phyloP scores from a whole-genome alignment of 2,797 vertebrate species.

The Gallinago stenura region DNA sequence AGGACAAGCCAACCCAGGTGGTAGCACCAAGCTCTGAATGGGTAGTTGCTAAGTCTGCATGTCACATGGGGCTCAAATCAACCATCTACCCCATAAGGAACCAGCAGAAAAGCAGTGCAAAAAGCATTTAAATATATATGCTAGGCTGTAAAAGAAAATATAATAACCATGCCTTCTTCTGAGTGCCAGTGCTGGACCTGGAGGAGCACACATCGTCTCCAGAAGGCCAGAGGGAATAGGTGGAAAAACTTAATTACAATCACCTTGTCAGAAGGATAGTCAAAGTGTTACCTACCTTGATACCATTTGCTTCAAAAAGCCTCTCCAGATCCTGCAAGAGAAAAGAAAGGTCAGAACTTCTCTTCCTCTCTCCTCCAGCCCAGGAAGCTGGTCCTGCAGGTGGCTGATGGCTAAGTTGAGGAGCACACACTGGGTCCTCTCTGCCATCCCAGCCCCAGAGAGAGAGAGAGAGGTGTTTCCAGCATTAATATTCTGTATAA shows the following conservation, averaged over 20 bases:
- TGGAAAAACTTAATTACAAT: neutral
- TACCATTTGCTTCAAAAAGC: constrained; percentile 89
- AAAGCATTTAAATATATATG: neutral
- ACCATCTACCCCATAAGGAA: neutral
- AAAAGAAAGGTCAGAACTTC: neutral
- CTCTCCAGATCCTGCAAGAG: constrained; percentile 85
- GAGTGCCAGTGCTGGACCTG: neutral
- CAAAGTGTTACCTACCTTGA: constrained; percentile 79
- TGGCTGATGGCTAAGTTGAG: neutral
- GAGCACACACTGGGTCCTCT: neutral
- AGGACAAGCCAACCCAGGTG: neutral
- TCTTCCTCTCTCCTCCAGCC: neutral
- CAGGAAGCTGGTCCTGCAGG: neutral
- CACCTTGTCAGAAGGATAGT: neutral
- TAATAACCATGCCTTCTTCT: neutral
- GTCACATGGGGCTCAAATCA: neutral
- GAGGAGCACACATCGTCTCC: neutral
- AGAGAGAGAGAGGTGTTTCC: neutral
- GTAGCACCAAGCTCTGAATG: neutral
- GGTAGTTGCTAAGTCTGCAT: neutral
- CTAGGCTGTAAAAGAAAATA: neutral
- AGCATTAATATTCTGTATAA: neutral
- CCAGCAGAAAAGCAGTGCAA: neutral
- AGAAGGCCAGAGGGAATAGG: neutral
- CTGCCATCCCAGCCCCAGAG: neutral